A percentile compares a stretch with the other conserved stretches of the same genome.
Conservation (phyloP, 2,113 vertebrate genomes). For the Actenoides hombroni region DNA sequence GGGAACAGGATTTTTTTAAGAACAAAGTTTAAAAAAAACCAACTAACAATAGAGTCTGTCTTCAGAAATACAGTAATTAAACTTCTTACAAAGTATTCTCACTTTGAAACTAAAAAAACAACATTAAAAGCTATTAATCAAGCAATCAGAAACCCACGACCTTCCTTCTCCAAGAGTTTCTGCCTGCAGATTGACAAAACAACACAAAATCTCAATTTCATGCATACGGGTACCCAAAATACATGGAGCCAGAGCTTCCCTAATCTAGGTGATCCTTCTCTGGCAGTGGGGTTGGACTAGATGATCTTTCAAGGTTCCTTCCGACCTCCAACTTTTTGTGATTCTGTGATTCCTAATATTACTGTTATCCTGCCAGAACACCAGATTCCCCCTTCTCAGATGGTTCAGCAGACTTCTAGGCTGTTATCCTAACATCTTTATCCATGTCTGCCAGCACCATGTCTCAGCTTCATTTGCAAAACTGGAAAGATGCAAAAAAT, state of each 20-base stretch:
- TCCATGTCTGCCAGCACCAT: not conserved
- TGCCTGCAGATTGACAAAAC: not conserved
- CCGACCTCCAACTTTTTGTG: too few species aligned
- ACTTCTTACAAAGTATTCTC: not conserved
- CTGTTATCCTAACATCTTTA: not conserved
- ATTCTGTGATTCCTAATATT: not conserved
- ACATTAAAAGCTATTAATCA: not conserved
- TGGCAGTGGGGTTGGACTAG: too few species aligned
- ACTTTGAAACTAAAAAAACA: not conserved
- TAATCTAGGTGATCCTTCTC: too few species aligned
- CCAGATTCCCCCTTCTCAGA: not conserved
- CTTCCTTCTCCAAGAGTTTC: not conserved
- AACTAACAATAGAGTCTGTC: not conserved
- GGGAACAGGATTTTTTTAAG: not conserved
- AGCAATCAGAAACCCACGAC: not conserved
- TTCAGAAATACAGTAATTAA: not conserved
- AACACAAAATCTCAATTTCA: not conserved
- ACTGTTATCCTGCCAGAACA: not conserved
- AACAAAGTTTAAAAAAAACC: not conserved
- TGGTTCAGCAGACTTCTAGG: not conserved
- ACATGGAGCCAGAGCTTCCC: not conserved
- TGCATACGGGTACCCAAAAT: not conserved
- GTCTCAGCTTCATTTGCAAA: not conserved
- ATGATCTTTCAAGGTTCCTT: too few species aligned
- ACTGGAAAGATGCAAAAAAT: not conserved